Base-by-base conservation (phyloP, 2,797 vertebrate genomes). In the Anisognathus igniventris region DNA sequence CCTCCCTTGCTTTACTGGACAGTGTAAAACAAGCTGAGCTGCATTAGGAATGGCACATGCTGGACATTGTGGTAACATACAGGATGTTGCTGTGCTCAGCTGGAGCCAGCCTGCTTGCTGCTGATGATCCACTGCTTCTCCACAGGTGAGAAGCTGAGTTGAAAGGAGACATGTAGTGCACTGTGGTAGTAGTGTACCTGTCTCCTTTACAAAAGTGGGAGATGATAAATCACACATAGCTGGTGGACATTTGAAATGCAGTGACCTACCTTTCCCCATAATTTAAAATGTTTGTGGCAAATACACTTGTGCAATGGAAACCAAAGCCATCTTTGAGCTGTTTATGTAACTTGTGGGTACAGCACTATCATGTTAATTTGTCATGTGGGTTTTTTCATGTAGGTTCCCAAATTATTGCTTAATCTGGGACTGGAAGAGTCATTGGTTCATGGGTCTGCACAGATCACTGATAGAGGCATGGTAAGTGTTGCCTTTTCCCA, bases 401-500 rank as follows among this genome's bases (percentile, higher is more conserved):
- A 99, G 99, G 98, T 98, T 58, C 98, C 98, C 40, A 99, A 98
- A 93, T 96, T 99, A 89, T 97, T 98, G 82, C 58, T 97, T 96
- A 93, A 97, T 60, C 95, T 98, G 68, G 98, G 97, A 92, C 86
- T 97, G 40, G 99, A 99, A 88, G 99, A 99, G 83, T 97, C 98
- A 31, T 95, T 98, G n/a, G 93, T 99, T 83, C 99, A 99, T 84
- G 96, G 97, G 1, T 98, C 98, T 79, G 99, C 99, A 84, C 97
- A 98, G 71, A 98, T 99, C 96, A 98, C 98, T 79, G 99, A 98
- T 86, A 98, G 96, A 96, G 98, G 97, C 93, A 98, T 98, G 98
- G 99, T 99, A 95, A 98, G 98, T 94, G 44, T 56, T 88, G 39
- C n/a, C 9, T 56, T 83, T 87, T 23, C 22, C 16, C 1, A 0